A percentile compares a stretch with the other conserved stretches of the same genome.
Evolutionary conservation across 2,797 vertebrate species (phyloP).

Genomic region (Crypturellus tataupa): DNA sequence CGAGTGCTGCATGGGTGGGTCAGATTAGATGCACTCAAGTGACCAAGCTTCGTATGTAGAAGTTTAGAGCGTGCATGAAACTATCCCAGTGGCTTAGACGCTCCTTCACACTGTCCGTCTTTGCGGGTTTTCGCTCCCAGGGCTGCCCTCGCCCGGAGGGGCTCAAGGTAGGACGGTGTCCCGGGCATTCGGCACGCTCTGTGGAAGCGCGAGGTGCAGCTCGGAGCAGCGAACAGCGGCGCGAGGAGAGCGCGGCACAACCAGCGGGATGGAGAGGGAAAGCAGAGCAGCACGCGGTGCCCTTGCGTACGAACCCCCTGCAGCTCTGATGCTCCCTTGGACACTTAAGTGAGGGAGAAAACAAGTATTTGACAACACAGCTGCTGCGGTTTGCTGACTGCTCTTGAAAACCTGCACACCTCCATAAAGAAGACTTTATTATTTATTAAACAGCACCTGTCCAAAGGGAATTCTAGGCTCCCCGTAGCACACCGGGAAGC

Average conservation of each 20-base stretch:
- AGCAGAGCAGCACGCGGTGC: not conserved
- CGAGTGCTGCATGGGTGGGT: not conserved
- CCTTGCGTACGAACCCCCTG: not conserved
- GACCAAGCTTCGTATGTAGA: not conserved
- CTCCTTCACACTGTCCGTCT: not conserved
- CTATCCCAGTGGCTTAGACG: not conserved
- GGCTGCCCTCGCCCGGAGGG: not conserved
- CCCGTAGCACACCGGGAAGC: not conserved
- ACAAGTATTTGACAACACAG: constrained; percentile 7
- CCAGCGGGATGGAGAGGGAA: not conserved
- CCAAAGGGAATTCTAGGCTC: not conserved
- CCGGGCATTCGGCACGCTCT: not conserved
- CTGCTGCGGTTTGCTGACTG: not conserved
- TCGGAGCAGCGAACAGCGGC: not conserved
- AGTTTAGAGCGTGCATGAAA: not conserved
- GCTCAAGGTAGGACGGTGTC: not conserved
- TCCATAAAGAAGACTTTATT: not conserved
- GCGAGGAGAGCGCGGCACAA: not conserved
- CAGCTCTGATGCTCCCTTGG: not conserved
- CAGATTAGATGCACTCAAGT: not conserved
- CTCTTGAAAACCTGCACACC: not conserved
- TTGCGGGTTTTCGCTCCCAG: not conserved
- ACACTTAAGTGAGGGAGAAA: not conserved
- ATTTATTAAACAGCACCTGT: not conserved
- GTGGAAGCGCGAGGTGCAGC: not conserved